Evolutionary conservation across 2,113 vertebrate genomes (phyloP), one percentile per base, ranked within the genome.

Genomic region (Chaenogobius annularis): DNA sequence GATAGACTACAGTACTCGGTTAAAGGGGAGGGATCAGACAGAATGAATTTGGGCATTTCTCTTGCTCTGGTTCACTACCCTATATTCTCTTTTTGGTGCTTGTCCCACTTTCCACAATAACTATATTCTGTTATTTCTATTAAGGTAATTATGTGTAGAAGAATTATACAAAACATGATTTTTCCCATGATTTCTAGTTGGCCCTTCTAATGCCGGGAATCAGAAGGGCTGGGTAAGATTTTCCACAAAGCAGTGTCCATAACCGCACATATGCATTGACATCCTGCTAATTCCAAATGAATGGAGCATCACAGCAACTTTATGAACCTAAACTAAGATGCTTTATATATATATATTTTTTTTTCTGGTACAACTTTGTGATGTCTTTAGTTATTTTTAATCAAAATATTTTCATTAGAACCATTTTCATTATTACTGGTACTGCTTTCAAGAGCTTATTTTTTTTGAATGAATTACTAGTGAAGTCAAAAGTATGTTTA

Each of bases 1-100:
- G 83, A 83, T 68, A 76, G 80, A 68, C 79, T 79, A 75, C 76
- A 72, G 56, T 8, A 17, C 68, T 20, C 48, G 72, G 48, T 62
- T 20, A 71, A 54, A 35, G 72, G n/a, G 81, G 85, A 82, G 86
- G 83, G 83, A 68, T 85, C 83, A 86, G 75, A 77, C 1, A 10
- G 50, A 54, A 10, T 54, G 26, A 37, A 37, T 19, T 19, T 35
- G 59, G 1, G 37, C 81, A 58, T 26, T 58, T 58, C 22, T 58
- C 55, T 58, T 22, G 22, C 50, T 54, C 55, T 61, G 58, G 58
- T 63, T 40, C 61, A 20, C 61, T 63, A 63, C 61, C 17, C 35
- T 63, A 63, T 63, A 63, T 63, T 63, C 61, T 43, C 17, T n/a
- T n/a, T 40, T 63, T 63, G 37, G 61, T 12, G 10, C 7, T 10